Evolutionary conservation across 1,140 invertebrate species (phyloP).

Genomic region (Arctopsyche grandis): DNA sequence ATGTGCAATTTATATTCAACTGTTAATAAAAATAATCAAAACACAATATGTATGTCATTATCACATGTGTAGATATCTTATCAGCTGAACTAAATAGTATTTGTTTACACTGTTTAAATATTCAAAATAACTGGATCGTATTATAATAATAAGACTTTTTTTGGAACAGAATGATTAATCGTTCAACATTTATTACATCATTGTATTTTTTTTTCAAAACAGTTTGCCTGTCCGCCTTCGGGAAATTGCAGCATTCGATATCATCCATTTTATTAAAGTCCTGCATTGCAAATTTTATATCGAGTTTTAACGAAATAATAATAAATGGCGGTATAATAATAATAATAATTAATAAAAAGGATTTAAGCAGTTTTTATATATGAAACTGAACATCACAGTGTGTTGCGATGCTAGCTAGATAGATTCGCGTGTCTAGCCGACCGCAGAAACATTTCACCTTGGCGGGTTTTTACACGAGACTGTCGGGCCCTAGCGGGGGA

Average conservation of each 20-base stretch:
- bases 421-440: slow-evolving; percentile 42
- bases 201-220: background rate
- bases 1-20: background rate
- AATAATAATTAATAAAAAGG: background rate
- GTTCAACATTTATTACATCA: background rate
- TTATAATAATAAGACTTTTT: background rate
- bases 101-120: background rate
- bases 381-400: background rate
- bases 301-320: background rate
- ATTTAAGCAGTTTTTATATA: no score
- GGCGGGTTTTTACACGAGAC: slow-evolving; percentile 44
- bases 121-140: background rate
- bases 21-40: background rate
- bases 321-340: background rate
- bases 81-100: background rate
- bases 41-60: background rate
- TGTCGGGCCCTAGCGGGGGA: slow-evolving; percentile 58
- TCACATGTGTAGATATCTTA: background rate
- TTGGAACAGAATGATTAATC: slow-evolving; percentile 3
- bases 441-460: slow-evolving; percentile 38
- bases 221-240: background rate
- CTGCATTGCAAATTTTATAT: no score
- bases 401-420: slow-evolving; percentile 20
- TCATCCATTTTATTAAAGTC: no score
- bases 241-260: no score